These are phyloP conservation scores for Drosophila littoralis DNA, from an alignment of 1,140 invertebrate genomes.

Conservation along the genomic window DNA sequence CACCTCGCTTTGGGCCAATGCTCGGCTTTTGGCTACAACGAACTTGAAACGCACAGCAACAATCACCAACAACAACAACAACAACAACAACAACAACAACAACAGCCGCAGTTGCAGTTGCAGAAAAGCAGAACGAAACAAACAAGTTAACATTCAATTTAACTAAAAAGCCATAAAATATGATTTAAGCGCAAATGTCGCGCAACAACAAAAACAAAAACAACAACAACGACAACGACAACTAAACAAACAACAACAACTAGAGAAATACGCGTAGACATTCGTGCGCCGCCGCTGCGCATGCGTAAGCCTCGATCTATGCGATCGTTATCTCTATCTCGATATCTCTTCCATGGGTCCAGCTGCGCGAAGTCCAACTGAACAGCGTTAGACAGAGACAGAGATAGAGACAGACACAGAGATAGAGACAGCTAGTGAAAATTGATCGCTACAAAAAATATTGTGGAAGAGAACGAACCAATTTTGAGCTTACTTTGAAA, in stretches of 20 bases:
- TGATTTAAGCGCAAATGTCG: constrained; percentile 81
- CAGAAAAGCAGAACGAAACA: constrained; percentile 78
- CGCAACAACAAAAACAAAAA: constrained; percentile 24
- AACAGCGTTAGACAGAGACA: background rate
- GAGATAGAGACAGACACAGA: background rate
- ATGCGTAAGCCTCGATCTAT: constrained; percentile 62
- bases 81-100: constrained; percentile 22
- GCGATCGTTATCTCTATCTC: constrained; percentile 64
- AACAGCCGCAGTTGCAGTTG: constrained; percentile 33
- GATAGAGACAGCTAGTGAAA: background rate
- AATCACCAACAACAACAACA: constrained; percentile 38
- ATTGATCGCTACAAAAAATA: background rate
- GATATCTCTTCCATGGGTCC: constrained; percentile 14
- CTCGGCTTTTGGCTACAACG: constrained; percentile 24
- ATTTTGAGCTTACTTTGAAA: too few relatives aligned
- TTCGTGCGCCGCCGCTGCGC: constrained; percentile 53
- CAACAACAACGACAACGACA: constrained; percentile 32
- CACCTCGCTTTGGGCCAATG: constrained; percentile 30
- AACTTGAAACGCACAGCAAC: constrained; percentile 52
- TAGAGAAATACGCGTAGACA: constrained; percentile 21
- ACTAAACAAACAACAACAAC: constrained; percentile 18
- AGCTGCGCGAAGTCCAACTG: background rate
- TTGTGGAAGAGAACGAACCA: background rate
- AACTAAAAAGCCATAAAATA: constrained; percentile 81
- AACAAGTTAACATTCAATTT: constrained; percentile 83